These are phyloP conservation scores for Mugil cephalus DNA, from an alignment of 2,113 vertebrate species.

Conservation along the genomic window DNA sequence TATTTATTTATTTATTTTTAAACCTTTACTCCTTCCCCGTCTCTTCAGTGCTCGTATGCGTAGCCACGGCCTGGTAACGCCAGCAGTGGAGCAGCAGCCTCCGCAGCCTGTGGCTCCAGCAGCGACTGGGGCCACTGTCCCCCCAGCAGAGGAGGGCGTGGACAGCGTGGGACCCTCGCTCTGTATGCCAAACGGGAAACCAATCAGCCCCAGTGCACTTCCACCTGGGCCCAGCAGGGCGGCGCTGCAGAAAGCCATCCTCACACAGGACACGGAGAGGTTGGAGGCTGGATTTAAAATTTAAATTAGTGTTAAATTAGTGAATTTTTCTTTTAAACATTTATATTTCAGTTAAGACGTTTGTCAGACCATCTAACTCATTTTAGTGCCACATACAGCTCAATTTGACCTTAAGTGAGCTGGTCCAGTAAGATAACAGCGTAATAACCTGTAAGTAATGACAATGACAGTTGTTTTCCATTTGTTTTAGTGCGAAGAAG, in stretches of 20 bases:
- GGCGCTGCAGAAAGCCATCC: conserved; percentile 90
- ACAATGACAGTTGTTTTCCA: too few species aligned
- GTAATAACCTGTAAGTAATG: too few species aligned
- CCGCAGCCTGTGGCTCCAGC: conserved; percentile 59
- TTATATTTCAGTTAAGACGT: too few species aligned
- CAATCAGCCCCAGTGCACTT: conserved; percentile 87
- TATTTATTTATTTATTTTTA: background rate
- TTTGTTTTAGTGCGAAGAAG: too few species aligned
- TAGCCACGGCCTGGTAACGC: conserved; percentile 84
- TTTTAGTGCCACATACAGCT: too few species aligned
- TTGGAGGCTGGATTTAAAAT: conserved; percentile 53
- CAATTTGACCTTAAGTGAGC: too few species aligned
- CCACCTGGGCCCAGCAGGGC: conserved; percentile 87
- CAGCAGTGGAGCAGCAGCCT: conserved; percentile 68
- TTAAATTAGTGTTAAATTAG: too few species aligned
- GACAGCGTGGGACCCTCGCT: conserved; percentile 90
- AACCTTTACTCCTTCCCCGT: background rate
- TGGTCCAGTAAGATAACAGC: too few species aligned
- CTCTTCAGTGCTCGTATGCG: conserved; percentile 88
- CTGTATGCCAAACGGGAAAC: conserved; percentile 87
- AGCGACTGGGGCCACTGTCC: conserved; percentile 36
- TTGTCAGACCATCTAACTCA: too few species aligned
- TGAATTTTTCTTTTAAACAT: too few species aligned
- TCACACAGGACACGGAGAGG: conserved; percentile 91
- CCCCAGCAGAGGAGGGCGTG: conserved; percentile 85